Percentiles rank a stretch among this genome's conserved stretches.
phyloP scores from a whole-genome alignment of 2,888 invertebrate genomes.

The Drosophila recens region DNA sequence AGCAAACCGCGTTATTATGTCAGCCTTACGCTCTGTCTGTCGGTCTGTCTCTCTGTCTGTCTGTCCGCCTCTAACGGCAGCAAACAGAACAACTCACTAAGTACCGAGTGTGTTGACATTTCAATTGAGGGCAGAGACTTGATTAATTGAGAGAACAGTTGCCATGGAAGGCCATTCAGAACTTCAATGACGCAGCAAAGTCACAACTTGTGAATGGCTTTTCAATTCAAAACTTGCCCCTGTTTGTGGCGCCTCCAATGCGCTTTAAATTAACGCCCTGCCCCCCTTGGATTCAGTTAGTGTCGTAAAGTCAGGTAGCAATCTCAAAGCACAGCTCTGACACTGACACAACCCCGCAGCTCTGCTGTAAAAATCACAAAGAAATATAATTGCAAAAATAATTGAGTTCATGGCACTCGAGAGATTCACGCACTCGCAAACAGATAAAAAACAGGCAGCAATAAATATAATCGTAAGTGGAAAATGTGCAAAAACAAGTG shows the following conservation, averaged over 20 bases:
- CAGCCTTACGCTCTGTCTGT: constrained; percentile 40
- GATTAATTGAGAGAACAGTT: constrained; percentile 62
- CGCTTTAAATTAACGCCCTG: constrained; percentile 12
- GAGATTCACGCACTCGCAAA: constrained; percentile 49
- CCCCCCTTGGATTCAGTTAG: neutral
- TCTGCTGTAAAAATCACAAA: constrained; percentile 38
- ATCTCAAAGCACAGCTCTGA: constrained; percentile 11
- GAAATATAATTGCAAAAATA: constrained; percentile 74
- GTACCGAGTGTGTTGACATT: constrained; percentile 62
- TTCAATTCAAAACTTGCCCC: constrained; percentile 34
- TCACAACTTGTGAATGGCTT: constrained; percentile 33
- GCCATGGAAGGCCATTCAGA: constrained; percentile 9
- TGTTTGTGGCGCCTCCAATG: constrained; percentile 13
- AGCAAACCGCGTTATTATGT: constrained; percentile 61
- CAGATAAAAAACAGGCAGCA: constrained; percentile 39
- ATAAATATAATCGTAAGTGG: constrained; percentile 15
- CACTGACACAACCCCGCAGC: constrained; percentile 26
- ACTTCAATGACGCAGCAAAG: constrained; percentile 51
- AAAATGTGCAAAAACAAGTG: constrained; percentile 18
- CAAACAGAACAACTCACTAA: constrained; percentile 15
- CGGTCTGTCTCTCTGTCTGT: neutral
- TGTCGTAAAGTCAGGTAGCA: constrained; percentile 38
- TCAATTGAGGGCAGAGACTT: constrained; percentile 68
- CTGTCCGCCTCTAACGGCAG: constrained; percentile 40
- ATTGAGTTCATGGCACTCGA: constrained; percentile 75